Base-by-base conservation (phyloP, 2,113 vertebrate genomes). In the Dasypus novemcinctus region DNA sequence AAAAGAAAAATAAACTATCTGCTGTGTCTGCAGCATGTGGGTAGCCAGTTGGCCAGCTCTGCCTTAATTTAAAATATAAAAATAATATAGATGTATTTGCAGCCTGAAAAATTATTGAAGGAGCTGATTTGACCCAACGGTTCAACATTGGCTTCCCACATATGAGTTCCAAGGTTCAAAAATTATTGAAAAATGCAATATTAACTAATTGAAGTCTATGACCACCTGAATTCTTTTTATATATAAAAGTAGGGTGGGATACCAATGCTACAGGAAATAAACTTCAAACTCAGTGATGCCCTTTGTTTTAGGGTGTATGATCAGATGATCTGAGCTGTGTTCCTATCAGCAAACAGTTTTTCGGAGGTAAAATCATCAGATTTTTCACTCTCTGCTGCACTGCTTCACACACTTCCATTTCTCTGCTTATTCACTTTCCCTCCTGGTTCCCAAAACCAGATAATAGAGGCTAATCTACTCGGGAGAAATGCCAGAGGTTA, bases 401-500 rank as follows among this genome's bases (percentile, higher is more conserved):
- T n/a, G 31, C 43, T 4, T 2, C 12, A 2, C 41, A 52, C 18
- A 11, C 43, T 72, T 69, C n/a, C 49, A 38, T 88, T 57, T 64
- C 17, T n/a, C 21, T 75, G 64, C 41, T 21, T 10, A 18, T 15
- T 82, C 27, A 25, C 29, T 75, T 82, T 83, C 63, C 36, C 31
- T 49, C 27, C 18, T 23, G 33, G 18, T 29, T 82, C 54, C 43
- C 1, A 13, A 93, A 84, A 85, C 29, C 43, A 52, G 69, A 59
- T 68, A 81, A 57, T 38, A 82, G 49, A 91, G 20, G 69, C 57
- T 79, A 74, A 91, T 95, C 33, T 46, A 29, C 54, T 79, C 78
- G 68, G 57, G 33, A 86, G 61, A 74, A 72, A 6, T 31, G 41
- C 66, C 66, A 59, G 72, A 95, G 82, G 66, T 92, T 96, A 88